Conservation (phyloP, 2,113 vertebrate species). For the Oreochromis niloticus region DNA sequence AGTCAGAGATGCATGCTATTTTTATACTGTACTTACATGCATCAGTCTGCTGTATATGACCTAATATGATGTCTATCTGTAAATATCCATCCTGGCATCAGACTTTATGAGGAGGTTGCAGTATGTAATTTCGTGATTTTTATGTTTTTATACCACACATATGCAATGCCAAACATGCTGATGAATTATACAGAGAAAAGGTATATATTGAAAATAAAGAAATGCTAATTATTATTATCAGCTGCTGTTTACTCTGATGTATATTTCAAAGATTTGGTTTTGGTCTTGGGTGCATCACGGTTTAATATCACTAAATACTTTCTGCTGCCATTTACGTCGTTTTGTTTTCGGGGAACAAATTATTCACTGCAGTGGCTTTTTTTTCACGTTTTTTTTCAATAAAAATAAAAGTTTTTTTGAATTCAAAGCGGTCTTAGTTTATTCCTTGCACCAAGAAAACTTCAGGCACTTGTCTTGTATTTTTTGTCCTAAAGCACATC, state of each 20-base stretch:
- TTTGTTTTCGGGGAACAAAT: not conserved
- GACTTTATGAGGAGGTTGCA: conserved; percentile 15
- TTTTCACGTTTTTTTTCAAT: not conserved
- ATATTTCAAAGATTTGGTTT: conserved; percentile 14
- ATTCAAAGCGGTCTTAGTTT: not conserved
- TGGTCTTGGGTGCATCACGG: not conserved
- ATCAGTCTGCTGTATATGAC: conserved; percentile 24
- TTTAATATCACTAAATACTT: not conserved
- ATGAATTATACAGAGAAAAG: conserved; percentile 8
- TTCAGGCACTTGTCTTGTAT: not conserved
- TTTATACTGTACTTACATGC: conserved; percentile 40
- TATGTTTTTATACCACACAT: conserved; percentile 57
- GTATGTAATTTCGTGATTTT: conserved; percentile 21
- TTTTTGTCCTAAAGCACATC: not conserved
- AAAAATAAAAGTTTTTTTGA: not conserved
- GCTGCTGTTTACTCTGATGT: not conserved
- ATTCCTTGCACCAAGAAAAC: not conserved
- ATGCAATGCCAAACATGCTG: conserved; percentile 36
- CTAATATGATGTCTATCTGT: not conserved
- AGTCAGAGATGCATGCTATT: conserved; percentile 61
- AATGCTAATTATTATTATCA: conserved; percentile 7
- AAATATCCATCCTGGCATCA: conserved; percentile 1
- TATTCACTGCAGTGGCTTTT: not conserved
- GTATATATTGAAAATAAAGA: conserved; percentile 21
- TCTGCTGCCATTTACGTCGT: not conserved